Evolutionary conservation across 2,797 vertebrate genomes (phyloP), one percentile per base, ranked within the genome.

Genomic region (Cephalopachus bancanus): DNA sequence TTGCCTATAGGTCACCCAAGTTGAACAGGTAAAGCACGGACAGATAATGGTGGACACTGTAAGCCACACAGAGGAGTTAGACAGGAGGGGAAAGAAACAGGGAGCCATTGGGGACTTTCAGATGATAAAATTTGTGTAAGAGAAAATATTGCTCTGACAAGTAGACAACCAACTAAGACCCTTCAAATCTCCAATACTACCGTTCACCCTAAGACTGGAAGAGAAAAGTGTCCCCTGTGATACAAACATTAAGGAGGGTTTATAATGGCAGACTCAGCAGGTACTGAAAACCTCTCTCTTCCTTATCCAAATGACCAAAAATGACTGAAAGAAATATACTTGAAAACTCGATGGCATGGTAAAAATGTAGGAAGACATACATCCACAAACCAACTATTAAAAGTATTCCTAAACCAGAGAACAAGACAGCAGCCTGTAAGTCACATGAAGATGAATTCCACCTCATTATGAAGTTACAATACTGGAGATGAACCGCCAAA

Each of bases 101-200:
- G 55, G 57, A 85, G 28, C 8, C 51, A 76, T 4, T 60, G 49
- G 55, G 22, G 7, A 2, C 4, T 83, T 83, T 76, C 6, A 71
- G 24, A 53, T 15, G 71, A 74, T 55, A 22, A 87, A 87, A 37
- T 33, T 55, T 65, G n/a, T 79, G 0, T 55, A 75, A 69, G 64
- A 90, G 57, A 88, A 93, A 94, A 81, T 55, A 72, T 71, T 75
- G 7, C 57, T 67, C 76, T 67, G 26, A 26, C 69, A 79, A 72
- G 30, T 53, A 72, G 51, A 90, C 1, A 86, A 17, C 49, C 64
- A 95, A 71, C 28, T 57, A 64, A 88, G 49, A 80, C 20, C 57
- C 37, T 67, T 78, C 79, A 85, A 49, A 93, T 67, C 37, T 79
- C 62, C 93, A 74, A 75, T 15, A 57, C 44, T 59, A 53, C 3